Percentiles rank a stretch among this genome's conserved stretches.
phyloP scores from a whole-genome alignment of 1,140 invertebrate genomes.

The Aphelinus certus region DNA sequence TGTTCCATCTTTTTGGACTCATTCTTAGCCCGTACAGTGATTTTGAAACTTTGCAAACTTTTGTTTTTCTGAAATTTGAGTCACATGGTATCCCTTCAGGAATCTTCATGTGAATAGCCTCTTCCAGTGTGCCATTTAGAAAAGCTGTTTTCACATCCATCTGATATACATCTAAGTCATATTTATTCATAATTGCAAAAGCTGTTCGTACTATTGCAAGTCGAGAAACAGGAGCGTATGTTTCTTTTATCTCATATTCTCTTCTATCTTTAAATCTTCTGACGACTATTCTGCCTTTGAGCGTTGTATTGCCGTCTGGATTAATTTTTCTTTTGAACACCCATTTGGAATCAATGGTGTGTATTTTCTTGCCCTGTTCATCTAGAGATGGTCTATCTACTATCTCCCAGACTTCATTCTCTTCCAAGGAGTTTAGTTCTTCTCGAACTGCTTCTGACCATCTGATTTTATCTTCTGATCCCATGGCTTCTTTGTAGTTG shows the following conservation, averaged over 20 bases:
- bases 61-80: neutral
- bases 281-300: neutral
- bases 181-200: conserved; percentile 1
- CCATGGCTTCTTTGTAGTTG: neutral
- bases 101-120: conserved; percentile 15
- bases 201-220: neutral
- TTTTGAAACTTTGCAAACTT: neutral
- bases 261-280: conserved; percentile 1
- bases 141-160: conserved; percentile 1
- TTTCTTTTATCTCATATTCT: neutral
- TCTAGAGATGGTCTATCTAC: neutral
- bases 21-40: neutral
- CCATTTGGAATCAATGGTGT: conserved; percentile 6
- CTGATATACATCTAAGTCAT: neutral
- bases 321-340: neutral
- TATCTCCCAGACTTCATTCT: conserved; percentile 9
- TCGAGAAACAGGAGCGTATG: neutral
- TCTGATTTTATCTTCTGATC: neutral
- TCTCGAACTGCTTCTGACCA: neutral
- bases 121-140: neutral
- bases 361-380: neutral
- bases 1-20: neutral
- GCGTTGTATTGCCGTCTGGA: neutral
- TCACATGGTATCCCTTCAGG: neutral
- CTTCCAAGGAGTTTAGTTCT: conserved; percentile 1